These are phyloP conservation scores for Moxostoma hubbsi DNA, from an alignment of 2,797 vertebrate species.

Conservation along the genomic window DNA sequence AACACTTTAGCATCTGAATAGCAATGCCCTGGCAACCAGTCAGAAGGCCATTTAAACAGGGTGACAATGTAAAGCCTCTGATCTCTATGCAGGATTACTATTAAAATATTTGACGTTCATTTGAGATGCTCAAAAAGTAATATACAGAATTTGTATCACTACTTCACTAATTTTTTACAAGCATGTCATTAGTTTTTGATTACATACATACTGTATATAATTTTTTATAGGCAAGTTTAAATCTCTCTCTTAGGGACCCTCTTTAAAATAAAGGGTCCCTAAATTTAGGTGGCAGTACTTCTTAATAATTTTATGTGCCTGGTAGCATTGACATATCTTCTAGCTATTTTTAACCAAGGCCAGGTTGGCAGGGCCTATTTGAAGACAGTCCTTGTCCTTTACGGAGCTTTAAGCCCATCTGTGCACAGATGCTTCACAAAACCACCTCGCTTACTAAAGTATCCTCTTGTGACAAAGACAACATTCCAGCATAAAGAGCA, in stretches of 20 bases:
- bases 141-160: no score
- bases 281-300: neutral
- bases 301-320: constrained; percentile 59
- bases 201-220: neutral
- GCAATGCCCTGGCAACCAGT: neutral
- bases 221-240: neutral
- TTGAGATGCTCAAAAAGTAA: no score
- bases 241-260: no score
- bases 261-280: neutral
- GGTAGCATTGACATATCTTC: constrained; percentile 61
- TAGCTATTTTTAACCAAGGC: constrained; percentile 74
- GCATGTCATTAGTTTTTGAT: no score
- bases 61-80: no score
- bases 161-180: no score
- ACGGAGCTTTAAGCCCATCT: constrained; percentile 74
- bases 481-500: constrained; percentile 64
- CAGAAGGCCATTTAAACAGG: neutral
- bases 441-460: constrained; percentile 71
- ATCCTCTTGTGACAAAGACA: constrained; percentile 66
- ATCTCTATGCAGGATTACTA: no score
- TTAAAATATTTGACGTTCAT: no score
- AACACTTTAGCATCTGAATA: neutral
- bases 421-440: constrained; percentile 71
- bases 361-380: constrained; percentile 73
- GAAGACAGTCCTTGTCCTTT: constrained; percentile 72